Percentiles rank a stretch among this genome's conserved stretches.
Conservation (phyloP, 2,113 vertebrate genomes). For the Archilochus colubris region DNA sequence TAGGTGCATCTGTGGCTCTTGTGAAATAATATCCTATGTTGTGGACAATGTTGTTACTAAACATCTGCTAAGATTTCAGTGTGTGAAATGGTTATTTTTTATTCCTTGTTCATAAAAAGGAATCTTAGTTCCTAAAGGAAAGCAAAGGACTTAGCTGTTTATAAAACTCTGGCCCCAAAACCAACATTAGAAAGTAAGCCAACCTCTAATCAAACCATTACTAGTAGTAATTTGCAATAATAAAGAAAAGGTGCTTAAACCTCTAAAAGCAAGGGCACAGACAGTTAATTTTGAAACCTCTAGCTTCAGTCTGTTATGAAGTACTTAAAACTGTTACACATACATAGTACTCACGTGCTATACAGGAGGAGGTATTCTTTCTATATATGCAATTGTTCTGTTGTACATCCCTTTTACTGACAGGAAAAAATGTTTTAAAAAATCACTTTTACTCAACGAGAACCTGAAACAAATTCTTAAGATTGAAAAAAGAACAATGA, state of each 20-base stretch:
- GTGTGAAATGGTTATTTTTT: background rate
- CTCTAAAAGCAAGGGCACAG: background rate
- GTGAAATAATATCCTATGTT: background rate
- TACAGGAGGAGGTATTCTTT: background rate
- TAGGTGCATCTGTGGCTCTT: background rate
- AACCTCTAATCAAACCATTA: background rate
- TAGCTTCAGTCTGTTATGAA: background rate
- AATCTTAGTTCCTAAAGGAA: background rate
- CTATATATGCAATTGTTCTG: background rate
- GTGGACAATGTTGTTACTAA: background rate
- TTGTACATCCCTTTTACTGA: background rate
- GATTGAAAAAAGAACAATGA: background rate
- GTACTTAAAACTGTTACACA: background rate
- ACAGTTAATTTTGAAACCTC: background rate
- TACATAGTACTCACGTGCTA: background rate
- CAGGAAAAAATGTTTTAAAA: background rate
- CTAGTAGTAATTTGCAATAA: background rate
- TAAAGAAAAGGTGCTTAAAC: background rate
- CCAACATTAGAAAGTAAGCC: background rate
- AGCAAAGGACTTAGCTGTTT: background rate
- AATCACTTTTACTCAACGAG: background rate
- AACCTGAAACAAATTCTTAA: background rate
- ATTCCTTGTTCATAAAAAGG: background rate
- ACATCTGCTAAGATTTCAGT: background rate
- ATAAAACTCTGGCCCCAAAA: background rate